A percentile compares a stretch with the other conserved stretches of the same genome.
These are phyloP conservation scores for Sitta carolinensis DNA, from an alignment of 2,797 vertebrate species.

Conservation along the genomic window DNA sequence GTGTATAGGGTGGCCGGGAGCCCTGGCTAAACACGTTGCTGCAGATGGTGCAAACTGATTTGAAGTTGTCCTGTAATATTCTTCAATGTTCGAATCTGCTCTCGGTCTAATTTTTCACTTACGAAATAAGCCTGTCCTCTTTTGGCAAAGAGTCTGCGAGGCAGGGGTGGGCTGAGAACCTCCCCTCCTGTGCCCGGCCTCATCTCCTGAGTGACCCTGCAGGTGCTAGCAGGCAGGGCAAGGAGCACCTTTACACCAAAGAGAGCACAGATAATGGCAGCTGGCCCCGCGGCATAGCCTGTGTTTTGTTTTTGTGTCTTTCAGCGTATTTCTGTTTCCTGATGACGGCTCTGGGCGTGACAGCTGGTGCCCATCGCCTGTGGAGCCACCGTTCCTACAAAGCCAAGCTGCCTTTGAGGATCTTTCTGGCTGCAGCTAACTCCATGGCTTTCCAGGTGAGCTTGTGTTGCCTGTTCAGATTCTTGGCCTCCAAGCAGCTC, in stretches of 20 bases:
- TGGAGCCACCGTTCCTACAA: constrained; percentile 86
- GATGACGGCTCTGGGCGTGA: constrained; percentile 77
- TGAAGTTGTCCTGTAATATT: background rate
- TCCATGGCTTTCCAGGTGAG: constrained; percentile 86
- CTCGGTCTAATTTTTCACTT: background rate
- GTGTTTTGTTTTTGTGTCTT: constrained; percentile 58
- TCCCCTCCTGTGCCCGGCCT: background rate
- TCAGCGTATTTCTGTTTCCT: constrained; percentile 81
- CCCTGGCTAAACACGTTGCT: background rate
- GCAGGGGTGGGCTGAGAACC: background rate
- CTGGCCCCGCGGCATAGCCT: background rate
- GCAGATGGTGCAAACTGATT: background rate
- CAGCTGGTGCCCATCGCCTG: constrained; percentile 79
- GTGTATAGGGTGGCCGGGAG: background rate
- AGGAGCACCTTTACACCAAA: background rate
- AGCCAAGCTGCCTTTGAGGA: constrained; percentile 81
- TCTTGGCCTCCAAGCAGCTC: background rate
- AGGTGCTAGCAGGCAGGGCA: rapidly evolving
- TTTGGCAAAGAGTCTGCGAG: background rate
- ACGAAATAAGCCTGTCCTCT: background rate
- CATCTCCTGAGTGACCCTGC: background rate
- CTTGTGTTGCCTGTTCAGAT: background rate
- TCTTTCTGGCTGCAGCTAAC: constrained; percentile 82
- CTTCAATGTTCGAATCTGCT: background rate
- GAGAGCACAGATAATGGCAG: background rate